Evolutionary conservation across 2,888 invertebrate species (phyloP).

Genomic region (Drosophila koepferae): DNA sequence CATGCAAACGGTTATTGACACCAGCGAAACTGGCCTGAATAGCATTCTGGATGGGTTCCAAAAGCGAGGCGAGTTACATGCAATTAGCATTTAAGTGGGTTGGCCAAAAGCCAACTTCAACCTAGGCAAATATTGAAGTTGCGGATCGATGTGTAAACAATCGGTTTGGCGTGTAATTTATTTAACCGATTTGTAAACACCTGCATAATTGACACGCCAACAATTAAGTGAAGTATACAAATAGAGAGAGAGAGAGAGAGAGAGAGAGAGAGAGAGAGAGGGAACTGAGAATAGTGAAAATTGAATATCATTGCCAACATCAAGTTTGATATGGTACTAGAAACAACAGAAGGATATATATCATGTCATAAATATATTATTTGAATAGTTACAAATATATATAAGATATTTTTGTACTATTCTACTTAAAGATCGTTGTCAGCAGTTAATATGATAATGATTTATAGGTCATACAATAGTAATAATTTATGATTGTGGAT

Average conservation of each 20-base stretch:
- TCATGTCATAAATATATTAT: no score
- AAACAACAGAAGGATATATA: no score
- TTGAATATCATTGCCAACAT: background rate
- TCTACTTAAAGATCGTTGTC: no score
- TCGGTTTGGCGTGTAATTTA: background rate
- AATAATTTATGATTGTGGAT: no score
- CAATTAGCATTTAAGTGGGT: slow-evolving; percentile 11
- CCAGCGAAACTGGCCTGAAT: slow-evolving; percentile 50
- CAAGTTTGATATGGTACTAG: background rate
- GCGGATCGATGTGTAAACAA: slow-evolving; percentile 32
- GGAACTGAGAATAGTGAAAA: background rate
- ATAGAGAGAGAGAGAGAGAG: background rate
- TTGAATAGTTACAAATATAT: no score
- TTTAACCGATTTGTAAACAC: background rate
- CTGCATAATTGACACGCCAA: background rate
- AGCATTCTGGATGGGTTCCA: slow-evolving; percentile 37
- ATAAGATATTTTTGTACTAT: no score
- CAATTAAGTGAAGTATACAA: background rate
- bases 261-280: background rate
- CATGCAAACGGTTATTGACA: slow-evolving; percentile 69
- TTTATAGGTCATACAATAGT: no score
- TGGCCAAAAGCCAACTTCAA: slow-evolving; percentile 6
- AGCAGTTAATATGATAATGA: no score
- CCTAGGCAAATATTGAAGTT: slow-evolving; percentile 38
- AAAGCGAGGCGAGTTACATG: slow-evolving; percentile 10